Evolutionary conservation across 1,140 invertebrate species (phyloP).

Genomic region (Cydia pomonella): DNA sequence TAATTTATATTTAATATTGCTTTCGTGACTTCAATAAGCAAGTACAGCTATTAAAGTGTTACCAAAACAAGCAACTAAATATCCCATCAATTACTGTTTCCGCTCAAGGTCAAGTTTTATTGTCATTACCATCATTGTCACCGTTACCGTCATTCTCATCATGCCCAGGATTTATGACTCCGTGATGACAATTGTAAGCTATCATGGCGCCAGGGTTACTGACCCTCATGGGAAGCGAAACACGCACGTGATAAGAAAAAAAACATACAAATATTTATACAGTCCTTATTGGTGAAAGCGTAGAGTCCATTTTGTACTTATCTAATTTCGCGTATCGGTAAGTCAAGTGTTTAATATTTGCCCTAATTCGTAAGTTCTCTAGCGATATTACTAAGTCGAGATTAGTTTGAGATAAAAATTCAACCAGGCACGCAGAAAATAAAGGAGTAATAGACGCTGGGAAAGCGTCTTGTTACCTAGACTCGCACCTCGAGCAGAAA

Average conservation of each 20-base stretch:
- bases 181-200: slow-evolving; percentile 57
- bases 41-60: background rate
- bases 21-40: background rate
- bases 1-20: background rate
- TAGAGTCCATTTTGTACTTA: slow-evolving; percentile 20
- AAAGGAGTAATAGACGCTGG: slow-evolving; percentile 10
- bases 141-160: slow-evolving; percentile 52
- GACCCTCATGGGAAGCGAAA: slow-evolving; percentile 60
- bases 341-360: slow-evolving; percentile 19
- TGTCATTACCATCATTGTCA: slow-evolving; percentile 51
- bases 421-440: slow-evolving; percentile 12
- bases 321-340: slow-evolving; percentile 22
- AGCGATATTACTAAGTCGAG: slow-evolving; percentile 11
- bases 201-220: slow-evolving; percentile 37
- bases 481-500: slow-evolving; percentile 47
- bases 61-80: slow-evolving; percentile 20
- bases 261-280: background rate
- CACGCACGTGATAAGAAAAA: slow-evolving; percentile 26
- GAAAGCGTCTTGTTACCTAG: slow-evolving; percentile 37
- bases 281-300: background rate
- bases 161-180: slow-evolving; percentile 57
- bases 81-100: slow-evolving; percentile 30
- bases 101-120: slow-evolving; percentile 64
- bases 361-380: background rate
- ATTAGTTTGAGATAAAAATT: slow-evolving; percentile 1